These are phyloP conservation scores for Ericerus pela DNA, from an alignment of 1,140 invertebrate species.

Conservation along the genomic window DNA sequence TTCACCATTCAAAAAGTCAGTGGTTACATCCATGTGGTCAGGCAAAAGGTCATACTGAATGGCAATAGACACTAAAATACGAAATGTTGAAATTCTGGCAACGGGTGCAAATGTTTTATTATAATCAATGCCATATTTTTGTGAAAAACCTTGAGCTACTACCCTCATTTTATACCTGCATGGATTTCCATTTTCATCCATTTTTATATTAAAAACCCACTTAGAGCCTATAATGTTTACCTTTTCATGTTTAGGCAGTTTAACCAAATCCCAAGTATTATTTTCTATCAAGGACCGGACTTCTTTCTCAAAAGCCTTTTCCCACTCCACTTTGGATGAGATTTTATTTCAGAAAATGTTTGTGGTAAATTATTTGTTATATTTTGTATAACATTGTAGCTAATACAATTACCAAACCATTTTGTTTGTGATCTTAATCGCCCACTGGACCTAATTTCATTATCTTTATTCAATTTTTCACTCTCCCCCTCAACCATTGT, in stretches of 20 bases:
- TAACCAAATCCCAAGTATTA: conserved; percentile 30
- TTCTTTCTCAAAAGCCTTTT: conserved; percentile 29
- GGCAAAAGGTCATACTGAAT: conserved; percentile 26
- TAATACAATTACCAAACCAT: too few relatives aligned
- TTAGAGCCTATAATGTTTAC: conserved; percentile 26
- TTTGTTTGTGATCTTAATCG: too few relatives aligned
- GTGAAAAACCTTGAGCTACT: conserved; percentile 7
- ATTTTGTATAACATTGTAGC: too few relatives aligned
- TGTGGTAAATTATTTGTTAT: neutral
- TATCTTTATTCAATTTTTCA: too few relatives aligned
- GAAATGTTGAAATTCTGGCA: conserved; percentile 26
- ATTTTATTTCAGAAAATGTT: conserved; percentile 2
- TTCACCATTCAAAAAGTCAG: conserved; percentile 32
- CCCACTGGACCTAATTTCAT: too few relatives aligned
- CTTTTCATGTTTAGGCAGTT: conserved; percentile 21
- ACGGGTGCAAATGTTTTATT: conserved; percentile 31
- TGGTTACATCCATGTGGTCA: conserved; percentile 31
- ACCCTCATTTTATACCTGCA: conserved; percentile 21
- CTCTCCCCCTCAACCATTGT: too few relatives aligned
- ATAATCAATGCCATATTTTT: conserved; percentile 27
- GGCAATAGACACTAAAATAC: conserved; percentile 29
- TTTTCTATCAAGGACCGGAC: conserved; percentile 26
- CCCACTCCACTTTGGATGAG: conserved; percentile 24
- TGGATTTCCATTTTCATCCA: conserved; percentile 22
- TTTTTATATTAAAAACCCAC: conserved; percentile 31